phyloP scores from a whole-genome alignment of 2,888 invertebrate species.

The Thyatira batis region DNA sequence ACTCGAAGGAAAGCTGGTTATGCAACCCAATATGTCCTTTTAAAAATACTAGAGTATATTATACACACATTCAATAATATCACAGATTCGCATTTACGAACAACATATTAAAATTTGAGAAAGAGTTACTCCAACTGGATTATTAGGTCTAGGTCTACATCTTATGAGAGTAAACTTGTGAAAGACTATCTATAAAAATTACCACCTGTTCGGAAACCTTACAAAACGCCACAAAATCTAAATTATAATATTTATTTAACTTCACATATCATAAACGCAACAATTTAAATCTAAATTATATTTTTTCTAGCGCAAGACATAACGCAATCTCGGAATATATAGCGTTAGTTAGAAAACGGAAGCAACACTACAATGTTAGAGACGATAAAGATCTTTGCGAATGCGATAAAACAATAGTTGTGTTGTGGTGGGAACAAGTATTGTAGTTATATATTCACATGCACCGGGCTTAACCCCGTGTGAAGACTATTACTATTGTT shows the following conservation, averaged over 20 bases:
- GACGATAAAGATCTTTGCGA: conserved; percentile 36
- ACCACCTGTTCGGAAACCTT: too few species aligned
- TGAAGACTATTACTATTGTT: conserved; percentile 35
- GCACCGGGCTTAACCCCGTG: conserved; percentile 48
- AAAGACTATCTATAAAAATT: too few species aligned
- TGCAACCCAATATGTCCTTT: too few species aligned
- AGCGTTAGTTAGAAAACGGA: conserved; percentile 27
- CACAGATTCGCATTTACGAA: too few species aligned
- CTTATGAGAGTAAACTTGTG: too few species aligned
- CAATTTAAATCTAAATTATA: background rate
- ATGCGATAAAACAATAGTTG: conserved; percentile 32
- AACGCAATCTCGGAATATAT: background rate
- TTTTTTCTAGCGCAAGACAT: background rate
- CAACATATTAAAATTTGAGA: too few species aligned
- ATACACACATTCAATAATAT: too few species aligned
- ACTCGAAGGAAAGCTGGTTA: too few species aligned
- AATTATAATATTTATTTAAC: background rate
- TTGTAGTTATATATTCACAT: conserved; percentile 38
- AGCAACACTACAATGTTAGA: conserved; percentile 25
- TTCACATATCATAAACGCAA: background rate
- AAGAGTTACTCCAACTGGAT: too few species aligned
- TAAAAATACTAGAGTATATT: too few species aligned
- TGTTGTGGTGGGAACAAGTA: conserved; percentile 17
- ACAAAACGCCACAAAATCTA: background rate
- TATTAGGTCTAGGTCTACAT: too few species aligned